Evolutionary conservation across 2,888 invertebrate genomes (phyloP).

Genomic region (Leptopilina syphax): DNA sequence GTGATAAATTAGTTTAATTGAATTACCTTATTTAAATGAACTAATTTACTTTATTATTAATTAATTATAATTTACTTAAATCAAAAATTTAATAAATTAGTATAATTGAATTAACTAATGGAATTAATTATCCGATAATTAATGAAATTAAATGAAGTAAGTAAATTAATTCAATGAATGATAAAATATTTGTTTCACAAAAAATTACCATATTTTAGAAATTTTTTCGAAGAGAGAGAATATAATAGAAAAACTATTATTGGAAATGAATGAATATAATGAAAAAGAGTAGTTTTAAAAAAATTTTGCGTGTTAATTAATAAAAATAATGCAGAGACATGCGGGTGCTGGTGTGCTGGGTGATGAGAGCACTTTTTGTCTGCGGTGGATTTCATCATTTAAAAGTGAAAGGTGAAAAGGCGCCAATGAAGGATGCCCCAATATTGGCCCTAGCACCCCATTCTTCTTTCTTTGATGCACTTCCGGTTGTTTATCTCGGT

Average conservation of each 20-base stretch:
- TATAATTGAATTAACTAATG: no score
- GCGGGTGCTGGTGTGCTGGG: constrained; percentile 82
- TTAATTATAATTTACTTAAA: no score
- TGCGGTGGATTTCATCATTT: constrained; percentile 90
- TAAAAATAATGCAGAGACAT: constrained; percentile 79
- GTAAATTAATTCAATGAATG: no score
- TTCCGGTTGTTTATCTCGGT: constrained; percentile 89
- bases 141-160: no score
- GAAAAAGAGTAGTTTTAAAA: not conserved
- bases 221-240: no score
- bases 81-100: no score
- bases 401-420: constrained; percentile 84
- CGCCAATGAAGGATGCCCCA: constrained; percentile 85
- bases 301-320: constrained; percentile 35
- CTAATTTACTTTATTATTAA: no score
- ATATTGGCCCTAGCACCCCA: constrained; percentile 93
- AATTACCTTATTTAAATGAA: no score
- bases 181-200: no score
- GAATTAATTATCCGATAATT: no score
- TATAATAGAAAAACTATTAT: constrained; percentile 14
- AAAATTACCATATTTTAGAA: no score
- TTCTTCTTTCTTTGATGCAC: constrained; percentile 93
- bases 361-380: constrained; percentile 87
- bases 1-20: no score
- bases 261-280: constrained; percentile 10